Base-by-base conservation (phyloP, 2,797 vertebrate genomes). In the Coranthus polyacanthus region DNA sequence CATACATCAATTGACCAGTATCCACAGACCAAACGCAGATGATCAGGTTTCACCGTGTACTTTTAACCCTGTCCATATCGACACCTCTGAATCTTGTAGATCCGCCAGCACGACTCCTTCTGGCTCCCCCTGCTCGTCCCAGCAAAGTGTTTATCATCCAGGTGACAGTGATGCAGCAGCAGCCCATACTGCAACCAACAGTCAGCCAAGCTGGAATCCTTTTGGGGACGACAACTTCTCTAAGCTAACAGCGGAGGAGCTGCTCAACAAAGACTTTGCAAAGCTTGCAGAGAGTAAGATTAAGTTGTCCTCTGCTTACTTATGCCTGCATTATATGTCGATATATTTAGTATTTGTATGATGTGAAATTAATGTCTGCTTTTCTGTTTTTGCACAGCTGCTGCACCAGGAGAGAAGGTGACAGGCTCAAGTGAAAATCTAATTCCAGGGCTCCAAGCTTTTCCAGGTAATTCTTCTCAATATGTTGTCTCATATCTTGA, bases 181-280 rank as follows among this genome's bases (percentile, higher is more conserved):
- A 29, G 86, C 92, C 34, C 84, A 92, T 42, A 52, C 92, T 0
- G 65, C 73, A 6, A 0, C 91, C 91, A 0, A 86, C 88, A 2
- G 81, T 84, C 87, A 90, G 78, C 91, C 96, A 68, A 92, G 96
- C 1, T 99, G 98, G 98, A 99, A 99, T 84, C 98, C 98, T 0
- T 99, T 99, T 9, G 98, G 97, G 0, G 96, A 99, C 0, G 98
- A 99, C 86, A 99, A 99, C 84, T 99, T 99, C 91, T 97, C 98
- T 75, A 99, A 97, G 86, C 95, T 99, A 17, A 99, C 97, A 2
- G 97, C 97, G 0, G 97, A 99, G 87, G 97, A 99, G 87, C 94
- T 99, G 54, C 95, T 99, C 2, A 99, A 99, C 92, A 99, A 98
- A 90, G 98, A 99, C 87, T 99, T 99, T 87, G 96, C 96, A 32